Conservation (phyloP, 2,888 invertebrate genomes). For the Lasioglossum pauxillum region DNA sequence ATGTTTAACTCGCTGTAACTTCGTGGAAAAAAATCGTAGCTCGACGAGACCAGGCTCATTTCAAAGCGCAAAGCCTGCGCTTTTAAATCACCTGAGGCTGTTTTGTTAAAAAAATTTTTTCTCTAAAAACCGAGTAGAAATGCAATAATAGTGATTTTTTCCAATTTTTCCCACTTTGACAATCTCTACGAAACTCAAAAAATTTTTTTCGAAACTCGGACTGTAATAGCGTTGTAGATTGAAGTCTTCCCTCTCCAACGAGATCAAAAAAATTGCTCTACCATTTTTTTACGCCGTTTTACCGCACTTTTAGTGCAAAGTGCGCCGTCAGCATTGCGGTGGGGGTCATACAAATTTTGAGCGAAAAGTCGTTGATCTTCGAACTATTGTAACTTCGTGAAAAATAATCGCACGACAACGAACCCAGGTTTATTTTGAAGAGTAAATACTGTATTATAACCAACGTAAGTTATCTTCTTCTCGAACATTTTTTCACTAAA, state of each 20-base stretch:
- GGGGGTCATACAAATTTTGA: background rate
- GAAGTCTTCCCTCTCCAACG: background rate
- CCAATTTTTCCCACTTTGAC: background rate
- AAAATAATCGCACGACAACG: background rate
- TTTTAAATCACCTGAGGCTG: fast-evolving
- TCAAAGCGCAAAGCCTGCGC: background rate
- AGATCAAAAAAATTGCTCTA: background rate
- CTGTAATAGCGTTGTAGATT: background rate
- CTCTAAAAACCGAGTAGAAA: background rate
- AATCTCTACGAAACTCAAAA: background rate
- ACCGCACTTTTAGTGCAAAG: background rate
- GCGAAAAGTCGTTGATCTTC: background rate
- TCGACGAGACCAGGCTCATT: background rate
- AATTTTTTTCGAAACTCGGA: background rate
- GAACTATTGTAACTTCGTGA: background rate
- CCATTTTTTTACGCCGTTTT: background rate
- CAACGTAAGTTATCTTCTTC: background rate
- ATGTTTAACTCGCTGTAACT: background rate
- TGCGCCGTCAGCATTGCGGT: background rate
- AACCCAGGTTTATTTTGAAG: background rate
- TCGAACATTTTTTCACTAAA: background rate
- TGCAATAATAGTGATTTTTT: background rate
- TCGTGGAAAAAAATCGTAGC: background rate
- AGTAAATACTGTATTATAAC: background rate
- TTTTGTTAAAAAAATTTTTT: background rate